phyloP scores from a whole-genome alignment of 1,140 invertebrate species.

The Popillia japonica region DNA sequence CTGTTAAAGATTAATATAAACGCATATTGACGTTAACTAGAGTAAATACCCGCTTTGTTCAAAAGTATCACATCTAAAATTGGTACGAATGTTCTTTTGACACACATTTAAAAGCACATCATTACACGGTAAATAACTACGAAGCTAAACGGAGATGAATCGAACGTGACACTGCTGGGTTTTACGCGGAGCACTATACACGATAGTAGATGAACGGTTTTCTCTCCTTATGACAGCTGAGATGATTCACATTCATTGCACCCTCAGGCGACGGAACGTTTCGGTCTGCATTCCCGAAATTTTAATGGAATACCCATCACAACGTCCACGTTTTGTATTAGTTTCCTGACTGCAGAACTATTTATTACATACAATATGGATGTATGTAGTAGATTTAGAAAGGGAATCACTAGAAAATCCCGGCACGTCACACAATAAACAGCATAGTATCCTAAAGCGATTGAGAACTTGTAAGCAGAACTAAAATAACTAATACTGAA shows the following conservation, averaged over 20 bases:
- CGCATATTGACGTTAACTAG: too few relatives aligned
- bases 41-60: too few relatives aligned
- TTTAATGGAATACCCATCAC: conserved; percentile 4
- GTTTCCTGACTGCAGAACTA: background rate
- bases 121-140: background rate
- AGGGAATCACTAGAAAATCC: too few relatives aligned
- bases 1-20: too few relatives aligned
- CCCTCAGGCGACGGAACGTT: conserved; percentile 17
- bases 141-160: background rate
- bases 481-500: too few relatives aligned
- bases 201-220: background rate
- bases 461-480: too few relatives aligned
- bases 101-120: background rate
- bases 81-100: too few relatives aligned
- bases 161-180: background rate
- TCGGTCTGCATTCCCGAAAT: conserved; percentile 22
- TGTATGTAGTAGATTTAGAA: background rate
- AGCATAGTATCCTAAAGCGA: too few relatives aligned
- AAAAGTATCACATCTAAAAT: too few relatives aligned
- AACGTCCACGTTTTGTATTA: background rate
- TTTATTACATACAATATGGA: background rate
- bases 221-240: background rate
- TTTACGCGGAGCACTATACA: background rate
- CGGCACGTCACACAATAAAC: too few relatives aligned
- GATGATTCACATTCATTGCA: conserved; percentile 22